Conservation (phyloP, 2,797 vertebrate genomes). For the Takifugu ocellatus region DNA sequence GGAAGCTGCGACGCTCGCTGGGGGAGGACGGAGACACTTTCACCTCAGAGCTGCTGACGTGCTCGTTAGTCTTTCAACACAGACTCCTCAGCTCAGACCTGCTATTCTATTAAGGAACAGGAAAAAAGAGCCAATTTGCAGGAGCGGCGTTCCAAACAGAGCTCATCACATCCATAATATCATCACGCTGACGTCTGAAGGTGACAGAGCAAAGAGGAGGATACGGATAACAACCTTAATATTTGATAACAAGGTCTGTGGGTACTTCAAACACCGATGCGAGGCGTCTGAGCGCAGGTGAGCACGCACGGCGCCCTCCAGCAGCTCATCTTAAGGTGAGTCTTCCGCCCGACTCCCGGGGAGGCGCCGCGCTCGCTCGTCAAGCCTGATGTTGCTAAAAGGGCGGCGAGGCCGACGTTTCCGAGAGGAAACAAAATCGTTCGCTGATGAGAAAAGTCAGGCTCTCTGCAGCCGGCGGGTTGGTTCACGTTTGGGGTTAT, state of each 20-base stretch:
- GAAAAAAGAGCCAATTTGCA: too few species aligned
- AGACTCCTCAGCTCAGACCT: too few species aligned
- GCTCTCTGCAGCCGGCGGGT: too few species aligned
- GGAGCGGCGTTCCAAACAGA: background rate
- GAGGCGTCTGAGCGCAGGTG: conserved; percentile 7
- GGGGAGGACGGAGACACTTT: too few species aligned
- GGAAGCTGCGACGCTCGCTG: too few species aligned
- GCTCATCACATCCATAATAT: background rate
- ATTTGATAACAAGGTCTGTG: conserved; percentile 75
- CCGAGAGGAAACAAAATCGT: too few species aligned
- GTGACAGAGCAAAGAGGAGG: conserved; percentile 23
- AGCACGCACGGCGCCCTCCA: conserved; percentile 49
- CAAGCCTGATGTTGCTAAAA: too few species aligned
- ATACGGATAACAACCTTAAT: conserved; percentile 79
- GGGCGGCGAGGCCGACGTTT: too few species aligned
- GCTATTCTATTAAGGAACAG: too few species aligned
- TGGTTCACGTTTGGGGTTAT: conserved; percentile 33
- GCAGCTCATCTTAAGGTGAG: conserved; percentile 68
- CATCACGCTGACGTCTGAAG: conserved; percentile 10
- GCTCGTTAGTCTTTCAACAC: too few species aligned
- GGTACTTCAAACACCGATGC: conserved; percentile 58
- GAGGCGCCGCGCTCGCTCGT: background rate
- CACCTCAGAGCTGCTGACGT: too few species aligned
- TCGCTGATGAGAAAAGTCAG: too few species aligned
- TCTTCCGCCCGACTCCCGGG: conserved; percentile 5